Evolutionary conservation across 2,888 invertebrate genomes (phyloP), one percentile per base, ranked within the genome.

Genomic region (Pristionchus exspectatus): DNA sequence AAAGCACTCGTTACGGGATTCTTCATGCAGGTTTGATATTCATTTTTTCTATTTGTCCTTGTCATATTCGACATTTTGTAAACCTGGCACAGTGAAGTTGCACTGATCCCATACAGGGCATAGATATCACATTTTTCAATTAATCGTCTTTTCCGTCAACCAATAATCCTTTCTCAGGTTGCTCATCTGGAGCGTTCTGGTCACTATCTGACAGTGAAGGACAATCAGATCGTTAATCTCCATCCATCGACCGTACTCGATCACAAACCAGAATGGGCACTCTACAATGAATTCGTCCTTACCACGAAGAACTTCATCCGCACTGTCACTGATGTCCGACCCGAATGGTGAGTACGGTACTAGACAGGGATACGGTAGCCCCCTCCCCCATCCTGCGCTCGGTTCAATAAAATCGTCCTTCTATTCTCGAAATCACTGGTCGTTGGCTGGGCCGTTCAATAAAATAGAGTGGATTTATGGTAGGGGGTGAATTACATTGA

Each of bases 181-280:
- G 99, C 99, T 0, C 99, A 99, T 96, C 96, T 99, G 93, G 99
- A 99, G 95, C 96, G 98, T 89, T 98, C 98, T 0, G 99, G 99
- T 0, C 98, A 99, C 96, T 99, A 99, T 96, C 96, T 99, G 92
- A 99, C 99, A 4, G 98, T 99, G 92, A 99, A 99, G 95, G 99
- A 99, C 96, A 99, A 99, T 96, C 99, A 99, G 96, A 97, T 98
- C 91, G 99, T 87, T 1, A 99, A 99, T 95, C 96, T 99, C 74
- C 99, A 99, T 96, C 99, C 99, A 0, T 98, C 98, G 92, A 99
- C 99, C 16, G 99, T 98, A 95, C 96, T 99, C 90, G 99, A 99
- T 96, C 99, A 99, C 96, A 99, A 99, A 95, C 99, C 99, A 0
- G 99, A 99, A 96, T 99, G 99, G 99, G 99, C 99, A 72, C 97